phyloP scores from a whole-genome alignment of 1,140 invertebrate species.

The Chrysopa pallens region DNA sequence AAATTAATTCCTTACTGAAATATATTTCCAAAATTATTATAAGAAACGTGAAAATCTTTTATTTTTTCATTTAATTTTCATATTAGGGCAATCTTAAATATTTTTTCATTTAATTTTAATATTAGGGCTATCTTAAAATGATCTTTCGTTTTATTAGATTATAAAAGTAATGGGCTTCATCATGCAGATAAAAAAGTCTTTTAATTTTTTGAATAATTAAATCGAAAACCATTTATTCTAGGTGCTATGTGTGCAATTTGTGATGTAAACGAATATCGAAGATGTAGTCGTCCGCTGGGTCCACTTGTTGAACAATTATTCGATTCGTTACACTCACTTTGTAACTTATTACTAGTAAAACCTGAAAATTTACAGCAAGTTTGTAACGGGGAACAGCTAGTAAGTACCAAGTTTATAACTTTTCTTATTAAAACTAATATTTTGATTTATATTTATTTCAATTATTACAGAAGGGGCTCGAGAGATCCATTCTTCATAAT shows the following conservation, averaged over 20 bases:
- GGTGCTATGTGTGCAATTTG: slow-evolving; percentile 95
- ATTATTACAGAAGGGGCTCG: slow-evolving; percentile 60
- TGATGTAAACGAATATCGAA: slow-evolving; percentile 88
- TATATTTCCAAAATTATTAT: no score
- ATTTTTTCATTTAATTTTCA: no score
- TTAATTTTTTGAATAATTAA: no score
- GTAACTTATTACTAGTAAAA: slow-evolving; percentile 88
- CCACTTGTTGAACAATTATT: slow-evolving; percentile 71
- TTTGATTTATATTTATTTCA: slow-evolving; percentile 1
- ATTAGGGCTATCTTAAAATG: no score
- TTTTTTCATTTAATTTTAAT: no score
- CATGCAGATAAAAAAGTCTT: no score
- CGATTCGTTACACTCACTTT: slow-evolving; percentile 86
- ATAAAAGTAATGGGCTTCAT: no score
- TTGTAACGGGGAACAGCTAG: slow-evolving; percentile 82
- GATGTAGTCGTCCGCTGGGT: slow-evolving; percentile 36
- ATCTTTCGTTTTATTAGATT: no score
- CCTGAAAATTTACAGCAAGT: slow-evolving; percentile 93
- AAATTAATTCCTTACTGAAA: no score
- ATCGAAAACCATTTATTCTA: no score
- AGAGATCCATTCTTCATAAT: slow-evolving; percentile 68
- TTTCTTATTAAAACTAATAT: neutral
- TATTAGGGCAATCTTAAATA: no score
- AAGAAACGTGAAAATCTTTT: no score
- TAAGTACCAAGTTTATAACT: slow-evolving; percentile 22